phyloP scores from a whole-genome alignment of 2,888 invertebrate species.

The Zeuzera pyrina region DNA sequence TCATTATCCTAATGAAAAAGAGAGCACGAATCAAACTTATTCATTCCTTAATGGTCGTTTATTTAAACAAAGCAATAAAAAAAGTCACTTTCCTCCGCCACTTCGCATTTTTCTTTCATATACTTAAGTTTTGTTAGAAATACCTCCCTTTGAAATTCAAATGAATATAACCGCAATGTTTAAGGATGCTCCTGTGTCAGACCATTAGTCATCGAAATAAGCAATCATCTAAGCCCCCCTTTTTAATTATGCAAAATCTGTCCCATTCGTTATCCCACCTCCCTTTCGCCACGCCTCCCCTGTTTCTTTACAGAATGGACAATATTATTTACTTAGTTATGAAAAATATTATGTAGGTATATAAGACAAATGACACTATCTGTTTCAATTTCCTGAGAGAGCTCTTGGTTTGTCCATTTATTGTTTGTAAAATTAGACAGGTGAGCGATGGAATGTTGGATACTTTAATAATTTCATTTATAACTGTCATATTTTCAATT shows the following conservation, averaged over 20 bases:
- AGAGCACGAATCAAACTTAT: too few species aligned
- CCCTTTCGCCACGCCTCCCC: slow-evolving; percentile 12
- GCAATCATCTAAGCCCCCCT: slow-evolving; percentile 58
- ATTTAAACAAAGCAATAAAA: too few species aligned
- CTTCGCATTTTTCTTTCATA: slow-evolving; percentile 7
- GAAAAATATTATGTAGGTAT: too few species aligned
- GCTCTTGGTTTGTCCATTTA: slow-evolving; percentile 23
- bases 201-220: slow-evolving; percentile 59
- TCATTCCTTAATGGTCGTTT: too few species aligned
- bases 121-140: too few species aligned
- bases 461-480: too few species aligned
- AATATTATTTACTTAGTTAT: slow-evolving; percentile 56
- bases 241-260: slow-evolving; percentile 70
- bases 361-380: slow-evolving; percentile 49
- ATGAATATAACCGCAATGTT: slow-evolving; percentile 19
- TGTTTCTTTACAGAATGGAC: slow-evolving; percentile 35
- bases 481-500: too few species aligned
- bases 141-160: slow-evolving; percentile 16
- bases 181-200: too few species aligned
- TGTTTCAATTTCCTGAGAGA: slow-evolving; percentile 38
- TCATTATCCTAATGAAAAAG: too few species aligned
- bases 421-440: slow-evolving; percentile 28
- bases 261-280: slow-evolving; percentile 45
- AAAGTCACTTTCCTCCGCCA: too few species aligned
- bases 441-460: too few species aligned